Evolutionary conservation across 2,113 vertebrate genomes (phyloP).

Genomic region (Calyptommatus sinebrachiatus): DNA sequence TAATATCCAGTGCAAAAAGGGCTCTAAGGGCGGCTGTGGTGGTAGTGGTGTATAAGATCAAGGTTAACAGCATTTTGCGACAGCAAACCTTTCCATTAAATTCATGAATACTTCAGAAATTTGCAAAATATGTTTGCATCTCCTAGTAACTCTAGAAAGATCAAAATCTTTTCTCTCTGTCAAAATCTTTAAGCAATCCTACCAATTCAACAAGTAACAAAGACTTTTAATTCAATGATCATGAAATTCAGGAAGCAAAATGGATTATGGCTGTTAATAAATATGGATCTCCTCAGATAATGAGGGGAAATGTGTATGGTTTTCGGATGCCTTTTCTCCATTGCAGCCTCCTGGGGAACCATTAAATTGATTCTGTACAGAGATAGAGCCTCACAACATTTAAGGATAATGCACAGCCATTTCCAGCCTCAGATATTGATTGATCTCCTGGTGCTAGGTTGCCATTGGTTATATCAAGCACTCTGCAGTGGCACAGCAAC

Average conservation of each 20-base stretch:
- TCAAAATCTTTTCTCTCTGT: not conserved
- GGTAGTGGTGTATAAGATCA: not conserved
- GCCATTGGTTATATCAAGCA: no score
- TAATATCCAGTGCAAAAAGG: no score
- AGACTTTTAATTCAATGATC: not conserved
- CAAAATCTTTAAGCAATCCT: not conserved
- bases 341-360: no score
- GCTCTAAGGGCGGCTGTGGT: no score
- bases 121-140: not conserved
- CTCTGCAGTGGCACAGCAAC: no score
- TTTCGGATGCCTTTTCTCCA: no score
- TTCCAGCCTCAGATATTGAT: no score
- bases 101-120: constrained; percentile 20
- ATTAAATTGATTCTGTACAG: no score
- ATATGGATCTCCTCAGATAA: not conserved
- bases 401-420: no score
- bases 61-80: not conserved
- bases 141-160: not conserved
- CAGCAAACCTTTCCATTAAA: not conserved
- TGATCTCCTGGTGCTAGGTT: no score
- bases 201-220: not conserved
- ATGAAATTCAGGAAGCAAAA: not conserved
- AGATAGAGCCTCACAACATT: no score
- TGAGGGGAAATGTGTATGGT: no score
- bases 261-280: not conserved